A percentile compares a stretch with the other conserved stretches of the same genome.
Evolutionary conservation across 1,140 invertebrate genomes (phyloP).

Genomic region (Brachionus paranguensis): DNA sequence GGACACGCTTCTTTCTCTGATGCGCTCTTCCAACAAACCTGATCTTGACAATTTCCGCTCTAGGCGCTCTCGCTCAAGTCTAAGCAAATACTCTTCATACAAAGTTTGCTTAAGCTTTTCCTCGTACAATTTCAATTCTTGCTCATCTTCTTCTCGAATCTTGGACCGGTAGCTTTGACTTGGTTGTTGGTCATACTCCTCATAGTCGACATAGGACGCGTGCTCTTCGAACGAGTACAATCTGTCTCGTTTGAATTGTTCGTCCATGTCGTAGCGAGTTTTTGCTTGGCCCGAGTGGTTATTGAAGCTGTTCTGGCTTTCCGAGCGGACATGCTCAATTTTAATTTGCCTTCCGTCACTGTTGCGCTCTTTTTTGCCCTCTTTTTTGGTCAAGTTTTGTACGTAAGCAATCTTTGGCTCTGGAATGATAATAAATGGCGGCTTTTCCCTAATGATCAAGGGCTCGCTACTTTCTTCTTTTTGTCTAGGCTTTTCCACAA

Average conservation of each 20-base stretch:
- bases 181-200: background rate
- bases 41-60: constrained; percentile 29
- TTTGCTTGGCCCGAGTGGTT: background rate
- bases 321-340: constrained; percentile 8
- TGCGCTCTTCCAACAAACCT: constrained; percentile 2
- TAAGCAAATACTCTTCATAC: constrained; percentile 33
- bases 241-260: background rate
- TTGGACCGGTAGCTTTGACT: background rate
- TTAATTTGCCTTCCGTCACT: background rate
- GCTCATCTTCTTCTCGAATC: background rate
- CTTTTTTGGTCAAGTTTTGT: constrained; percentile 11
- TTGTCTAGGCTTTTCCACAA: background rate
- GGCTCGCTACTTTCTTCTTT: background rate
- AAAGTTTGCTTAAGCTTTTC: constrained; percentile 32
- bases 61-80: constrained; percentile 7
- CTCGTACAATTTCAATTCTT: constrained; percentile 9
- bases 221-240: constrained; percentile 9
- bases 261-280: background rate
- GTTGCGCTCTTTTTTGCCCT: background rate
- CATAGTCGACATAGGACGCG: background rate
- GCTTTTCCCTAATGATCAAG: constrained; percentile 24
- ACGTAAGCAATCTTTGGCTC: constrained; percentile 31
- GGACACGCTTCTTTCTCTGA: constrained; percentile 30
- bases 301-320: background rate
- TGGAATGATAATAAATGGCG: constrained; percentile 28